Conservation (phyloP, 2,113 vertebrate species). For the Onychostoma macrolepis region DNA sequence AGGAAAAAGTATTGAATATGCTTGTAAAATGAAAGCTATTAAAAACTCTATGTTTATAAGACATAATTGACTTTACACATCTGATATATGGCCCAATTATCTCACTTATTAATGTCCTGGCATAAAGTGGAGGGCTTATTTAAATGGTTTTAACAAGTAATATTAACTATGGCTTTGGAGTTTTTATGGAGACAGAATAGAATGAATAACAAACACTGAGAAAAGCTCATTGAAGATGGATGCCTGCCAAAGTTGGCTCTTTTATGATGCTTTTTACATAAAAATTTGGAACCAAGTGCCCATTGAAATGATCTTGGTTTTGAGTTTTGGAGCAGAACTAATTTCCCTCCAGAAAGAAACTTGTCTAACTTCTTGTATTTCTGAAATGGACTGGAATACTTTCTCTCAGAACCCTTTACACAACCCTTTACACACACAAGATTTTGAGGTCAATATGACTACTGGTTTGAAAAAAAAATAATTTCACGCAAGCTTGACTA, state of each 20-base stretch:
- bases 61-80: conserved; percentile 54
- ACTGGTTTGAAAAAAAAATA: background rate
- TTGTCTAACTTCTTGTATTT: background rate
- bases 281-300: conserved; percentile 12
- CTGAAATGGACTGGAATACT: background rate
- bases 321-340: background rate
- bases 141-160: conserved; percentile 54
- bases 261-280: background rate
- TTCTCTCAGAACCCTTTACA: background rate
- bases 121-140: conserved; percentile 38
- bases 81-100: conserved; percentile 50
- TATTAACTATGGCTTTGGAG: conserved; percentile 50
- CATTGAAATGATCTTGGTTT: background rate
- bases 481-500: background rate
- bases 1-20: conserved; percentile 18
- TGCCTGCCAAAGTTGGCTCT: background rate
- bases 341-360: background rate
- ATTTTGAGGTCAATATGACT: background rate
- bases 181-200: conserved; percentile 33
- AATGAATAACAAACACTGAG: conserved; percentile 48
- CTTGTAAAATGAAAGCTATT: conserved; percentile 58
- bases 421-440: background rate
- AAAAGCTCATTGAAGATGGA: conserved; percentile 2
- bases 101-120: conserved; percentile 42
- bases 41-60: conserved; percentile 61